These are phyloP conservation scores for Ypsolopha scabrella DNA, from an alignment of 2,888 invertebrate species.

Conservation along the genomic window DNA sequence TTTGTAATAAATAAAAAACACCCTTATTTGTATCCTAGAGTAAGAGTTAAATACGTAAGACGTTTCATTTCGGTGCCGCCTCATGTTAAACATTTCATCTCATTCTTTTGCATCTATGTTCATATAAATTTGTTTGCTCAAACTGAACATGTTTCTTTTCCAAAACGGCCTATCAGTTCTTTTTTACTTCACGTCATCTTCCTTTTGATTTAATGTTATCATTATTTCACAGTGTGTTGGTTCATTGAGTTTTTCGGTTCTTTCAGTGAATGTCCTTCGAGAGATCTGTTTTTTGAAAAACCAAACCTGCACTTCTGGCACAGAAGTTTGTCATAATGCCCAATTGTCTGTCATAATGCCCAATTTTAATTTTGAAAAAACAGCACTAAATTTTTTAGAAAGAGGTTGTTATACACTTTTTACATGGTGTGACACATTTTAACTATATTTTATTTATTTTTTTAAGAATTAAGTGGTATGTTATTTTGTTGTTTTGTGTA, in stretches of 20 bases:
- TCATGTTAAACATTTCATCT: conserved; percentile 33
- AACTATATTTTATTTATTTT: conserved; percentile 39
- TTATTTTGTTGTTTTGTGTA: conserved; percentile 49
- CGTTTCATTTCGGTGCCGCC: conserved; percentile 31
- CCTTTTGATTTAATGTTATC: conserved; percentile 45
- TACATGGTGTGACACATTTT: conserved; percentile 40
- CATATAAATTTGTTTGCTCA: conserved; percentile 54
- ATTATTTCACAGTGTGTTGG: conserved; percentile 45
- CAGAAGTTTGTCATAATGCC: conserved; percentile 23
- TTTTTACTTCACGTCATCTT: conserved; percentile 49
- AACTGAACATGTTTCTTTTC: conserved; percentile 57
- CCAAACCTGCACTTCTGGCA: conserved; percentile 39
- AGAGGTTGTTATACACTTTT: conserved; percentile 34
- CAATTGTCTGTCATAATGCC: conserved; percentile 30
- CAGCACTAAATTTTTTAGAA: conserved; percentile 42
- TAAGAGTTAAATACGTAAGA: conserved; percentile 25
- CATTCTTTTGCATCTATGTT: conserved; percentile 46
- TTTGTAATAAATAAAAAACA: conserved; percentile 30
- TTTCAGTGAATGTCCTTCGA: conserved; percentile 67
- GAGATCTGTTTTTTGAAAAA: conserved; percentile 67
- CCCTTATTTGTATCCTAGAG: conserved; percentile 26
- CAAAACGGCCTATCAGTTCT: conserved; percentile 71
- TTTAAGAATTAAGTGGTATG: conserved; percentile 36
- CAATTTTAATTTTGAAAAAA: conserved; percentile 43
- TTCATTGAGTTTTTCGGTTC: conserved; percentile 32